Evolutionary conservation across 2,797 vertebrate species (phyloP), one percentile per base, ranked within the genome.

Genomic region (Acrossocheilus wenchowensis): DNA sequence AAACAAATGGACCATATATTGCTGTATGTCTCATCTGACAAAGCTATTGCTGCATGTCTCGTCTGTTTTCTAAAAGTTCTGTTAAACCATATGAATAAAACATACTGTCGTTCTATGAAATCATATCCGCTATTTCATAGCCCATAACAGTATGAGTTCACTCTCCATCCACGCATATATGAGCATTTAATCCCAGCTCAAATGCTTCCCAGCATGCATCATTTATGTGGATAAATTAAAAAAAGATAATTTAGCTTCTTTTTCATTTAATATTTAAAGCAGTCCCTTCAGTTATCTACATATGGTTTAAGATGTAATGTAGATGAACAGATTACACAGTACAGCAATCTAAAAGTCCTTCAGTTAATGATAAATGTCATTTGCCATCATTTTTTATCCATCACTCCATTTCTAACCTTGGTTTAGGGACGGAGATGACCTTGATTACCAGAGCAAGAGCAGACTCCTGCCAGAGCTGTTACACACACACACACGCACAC

Each of bases 381-480:
- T 83, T 43, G 19, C 41, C 6, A 74, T 36, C 0, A 14, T n/a
- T 23, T 39, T 66, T 66, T 30, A 39, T 50, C 26, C 0, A 7
- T 81, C 62, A 41, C 9, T 66, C 21, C 68, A 48, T 54, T 23
- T 78, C 23, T 54, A 62, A 43, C 60, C 12, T 84, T 50, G 17
- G 19, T 43, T 54, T 17, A 50, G 26, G 41, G 39, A 83, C 0
- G 0, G 54, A 75, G 21, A 36, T 36, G 54, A 64, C 71, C 82
- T 48, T 64, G 54, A 83, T 83, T 34, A 64, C 30, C 62, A 78
- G 74, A 84, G n/a, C 17, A 50, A 50, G 19, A 83, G 30, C n/a
- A 48, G 41, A 75, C 26, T 8, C 52, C 17, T 43, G 52, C 39
- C 23, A 72, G 36, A 74, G 62, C 34, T 48, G n/a, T n/a, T n/a